Percentiles rank a stretch among this genome's conserved stretches.
Conservation (phyloP, 2,797 vertebrate species). For the Coranthus polyacanthus region DNA sequence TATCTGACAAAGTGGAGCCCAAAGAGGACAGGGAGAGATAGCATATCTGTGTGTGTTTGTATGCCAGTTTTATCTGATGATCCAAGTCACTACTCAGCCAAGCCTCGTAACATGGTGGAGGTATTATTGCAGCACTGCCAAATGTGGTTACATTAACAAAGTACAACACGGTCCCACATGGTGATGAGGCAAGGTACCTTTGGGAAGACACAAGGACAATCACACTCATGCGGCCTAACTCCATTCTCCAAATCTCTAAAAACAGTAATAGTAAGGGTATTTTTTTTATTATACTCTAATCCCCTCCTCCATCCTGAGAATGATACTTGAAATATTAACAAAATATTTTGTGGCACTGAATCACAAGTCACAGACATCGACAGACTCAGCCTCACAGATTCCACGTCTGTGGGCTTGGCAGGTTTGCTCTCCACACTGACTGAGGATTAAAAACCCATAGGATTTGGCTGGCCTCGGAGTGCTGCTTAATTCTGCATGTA, state of each 20-base stretch:
- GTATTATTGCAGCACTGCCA: slow-evolving; percentile 51
- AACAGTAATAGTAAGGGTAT: slow-evolving; percentile 16
- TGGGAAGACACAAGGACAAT: slow-evolving; percentile 31
- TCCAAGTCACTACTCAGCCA: slow-evolving; percentile 59
- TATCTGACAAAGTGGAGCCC: slow-evolving; percentile 67
- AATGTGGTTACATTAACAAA: slow-evolving; percentile 41
- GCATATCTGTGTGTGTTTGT: slow-evolving; percentile 45
- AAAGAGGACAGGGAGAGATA: slow-evolving; percentile 59
- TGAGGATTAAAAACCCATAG: slow-evolving; percentile 79
- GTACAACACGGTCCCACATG: slow-evolving; percentile 23
- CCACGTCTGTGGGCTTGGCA: slow-evolving; percentile 53
- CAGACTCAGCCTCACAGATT: slow-evolving; percentile 41
- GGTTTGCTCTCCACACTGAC: slow-evolving; percentile 71
- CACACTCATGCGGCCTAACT: slow-evolving; percentile 2
- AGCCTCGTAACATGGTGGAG: slow-evolving; percentile 47
- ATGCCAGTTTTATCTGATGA: slow-evolving; percentile 63
- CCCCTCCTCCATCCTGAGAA: slow-evolving; percentile 5
- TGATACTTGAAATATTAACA: slow-evolving; percentile 18
- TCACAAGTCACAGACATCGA: slow-evolving; percentile 50
- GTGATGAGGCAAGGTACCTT: slow-evolving; percentile 28
- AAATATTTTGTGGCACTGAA: slow-evolving; percentile 71
- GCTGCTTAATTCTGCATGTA: slow-evolving; percentile 72
- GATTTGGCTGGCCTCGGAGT: slow-evolving; percentile 73
- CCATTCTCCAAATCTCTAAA: background rate
- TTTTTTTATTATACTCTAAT: slow-evolving; percentile 25